Percentiles rank a stretch among this genome's conserved stretches.
Conservation (phyloP, 2,888 invertebrate genomes). For the Acanthopleura granulata region DNA sequence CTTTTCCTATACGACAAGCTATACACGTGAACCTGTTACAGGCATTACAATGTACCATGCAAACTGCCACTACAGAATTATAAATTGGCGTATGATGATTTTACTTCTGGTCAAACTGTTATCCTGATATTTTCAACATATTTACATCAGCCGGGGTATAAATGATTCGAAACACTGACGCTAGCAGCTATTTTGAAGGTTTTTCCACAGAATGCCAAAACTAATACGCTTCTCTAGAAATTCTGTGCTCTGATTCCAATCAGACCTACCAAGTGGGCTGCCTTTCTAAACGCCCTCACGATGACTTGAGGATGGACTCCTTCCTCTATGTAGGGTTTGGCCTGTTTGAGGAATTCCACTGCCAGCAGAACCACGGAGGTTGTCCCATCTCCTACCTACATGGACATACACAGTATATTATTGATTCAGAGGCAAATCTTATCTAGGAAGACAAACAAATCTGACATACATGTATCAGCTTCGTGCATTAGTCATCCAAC, state of each 20-base stretch:
- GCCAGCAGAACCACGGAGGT: constrained; percentile 97
- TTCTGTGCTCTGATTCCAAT: neutral
- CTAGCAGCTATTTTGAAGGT: no score
- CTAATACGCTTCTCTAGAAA: neutral
- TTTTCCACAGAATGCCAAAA: no score
- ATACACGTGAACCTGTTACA: no score
- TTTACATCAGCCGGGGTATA: no score
- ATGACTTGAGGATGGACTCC: constrained; percentile 95
- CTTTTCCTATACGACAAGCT: no score
- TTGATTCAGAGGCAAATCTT: neutral
- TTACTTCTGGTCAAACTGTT: no score
- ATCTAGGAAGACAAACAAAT: neutral
- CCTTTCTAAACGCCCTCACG: constrained; percentile 88
- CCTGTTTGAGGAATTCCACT: constrained; percentile 93
- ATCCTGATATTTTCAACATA: no score
- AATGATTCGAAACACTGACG: no score
- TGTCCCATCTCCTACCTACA: constrained; percentile 96
- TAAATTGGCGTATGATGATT: no score
- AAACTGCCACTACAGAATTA: no score
- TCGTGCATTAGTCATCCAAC: no score
- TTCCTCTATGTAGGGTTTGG: constrained; percentile 96
- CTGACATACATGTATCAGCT: neutral
- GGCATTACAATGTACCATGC: no score
- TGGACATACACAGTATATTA: neutral
- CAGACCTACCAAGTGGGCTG: constrained; percentile 76